These are phyloP conservation scores for Galleria mellonella DNA, from an alignment of 1,140 invertebrate genomes.

Conservation along the genomic window DNA sequence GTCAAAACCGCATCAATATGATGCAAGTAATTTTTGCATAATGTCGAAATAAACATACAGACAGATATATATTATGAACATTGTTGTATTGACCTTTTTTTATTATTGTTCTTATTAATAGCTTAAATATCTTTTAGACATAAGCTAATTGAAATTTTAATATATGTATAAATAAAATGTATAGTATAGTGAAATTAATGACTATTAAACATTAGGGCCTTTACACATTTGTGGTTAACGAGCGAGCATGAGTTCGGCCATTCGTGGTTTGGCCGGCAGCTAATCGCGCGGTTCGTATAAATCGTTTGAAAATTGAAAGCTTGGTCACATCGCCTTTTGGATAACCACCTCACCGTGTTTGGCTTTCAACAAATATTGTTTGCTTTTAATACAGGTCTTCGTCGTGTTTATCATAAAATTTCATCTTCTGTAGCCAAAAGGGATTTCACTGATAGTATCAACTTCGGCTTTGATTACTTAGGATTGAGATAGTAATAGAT, in stretches of 20 bases:
- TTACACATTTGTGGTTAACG: neutral
- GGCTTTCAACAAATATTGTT: conserved; percentile 4
- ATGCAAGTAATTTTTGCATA: too few species aligned
- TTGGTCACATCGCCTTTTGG: neutral
- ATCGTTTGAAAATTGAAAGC: neutral
- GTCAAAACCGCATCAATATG: too few species aligned
- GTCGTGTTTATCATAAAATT: neutral
- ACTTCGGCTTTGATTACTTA: too few species aligned
- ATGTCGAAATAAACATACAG: too few species aligned
- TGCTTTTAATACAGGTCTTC: neutral
- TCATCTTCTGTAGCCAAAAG: neutral
- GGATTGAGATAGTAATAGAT: too few species aligned
- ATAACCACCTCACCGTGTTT: neutral
- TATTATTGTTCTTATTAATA: too few species aligned
- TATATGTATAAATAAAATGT: neutral
- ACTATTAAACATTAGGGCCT: too few species aligned
- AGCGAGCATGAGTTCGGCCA: neutral
- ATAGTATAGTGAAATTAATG: neutral
- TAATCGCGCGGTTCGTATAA: conserved; percentile 9
- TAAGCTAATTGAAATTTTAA: neutral
- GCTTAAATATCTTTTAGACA: too few species aligned
- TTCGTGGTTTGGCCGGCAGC: neutral
- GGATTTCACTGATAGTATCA: neutral
- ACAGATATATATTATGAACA: too few species aligned
- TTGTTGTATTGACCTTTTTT: too few species aligned